Base-by-base conservation (phyloP, 2,888 invertebrate genomes). In the Microplitis deprimator region DNA sequence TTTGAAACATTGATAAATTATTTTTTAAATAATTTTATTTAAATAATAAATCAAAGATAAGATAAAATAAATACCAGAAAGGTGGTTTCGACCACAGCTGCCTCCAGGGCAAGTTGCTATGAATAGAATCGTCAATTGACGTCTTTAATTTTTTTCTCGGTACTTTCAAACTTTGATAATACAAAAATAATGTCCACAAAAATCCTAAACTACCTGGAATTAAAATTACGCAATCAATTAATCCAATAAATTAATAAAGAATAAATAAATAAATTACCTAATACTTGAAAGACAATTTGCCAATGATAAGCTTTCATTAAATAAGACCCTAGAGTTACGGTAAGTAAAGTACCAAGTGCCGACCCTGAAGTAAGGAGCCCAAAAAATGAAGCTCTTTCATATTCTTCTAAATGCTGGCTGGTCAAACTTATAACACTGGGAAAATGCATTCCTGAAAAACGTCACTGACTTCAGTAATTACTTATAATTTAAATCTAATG, bases 391-490 rank as follows among this genome's bases (percentile, higher is more conserved):
- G 93, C 92, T 80, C 94, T 91, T 84, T 94, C 94, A 77, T 91
- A 91, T 81, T 93, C 92, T 61, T 91, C 91, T 73, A 95, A 90
- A 86, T 93, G 92, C 88, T 92, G 92, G 82, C 94, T 93, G 68
- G 94, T 93, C 73, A 95, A 87, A 85, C 94, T 94, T 73, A 94
- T 94, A 91, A 94, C 92, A 83, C 93, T 92, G 71, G 94, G 94
- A 89, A 93, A 93, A 88, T 94, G 94, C 88, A 89, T 88, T 75
- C 89, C 89, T 89, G 75, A 10, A 74, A 78, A 13, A 68, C 10
- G 41, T 7, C 10, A 41, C 10, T 41, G 7, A 13, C 8, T 50
- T 8, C 13, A 13, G 4, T 13, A 13, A 50, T 8, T 50, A 10
- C 13, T 50, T 10, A 5, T 4, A 50, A 50, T 50, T 50, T 50